Conservation (phyloP, 2,888 invertebrate genomes). For the Diloba caeruleocephala region DNA sequence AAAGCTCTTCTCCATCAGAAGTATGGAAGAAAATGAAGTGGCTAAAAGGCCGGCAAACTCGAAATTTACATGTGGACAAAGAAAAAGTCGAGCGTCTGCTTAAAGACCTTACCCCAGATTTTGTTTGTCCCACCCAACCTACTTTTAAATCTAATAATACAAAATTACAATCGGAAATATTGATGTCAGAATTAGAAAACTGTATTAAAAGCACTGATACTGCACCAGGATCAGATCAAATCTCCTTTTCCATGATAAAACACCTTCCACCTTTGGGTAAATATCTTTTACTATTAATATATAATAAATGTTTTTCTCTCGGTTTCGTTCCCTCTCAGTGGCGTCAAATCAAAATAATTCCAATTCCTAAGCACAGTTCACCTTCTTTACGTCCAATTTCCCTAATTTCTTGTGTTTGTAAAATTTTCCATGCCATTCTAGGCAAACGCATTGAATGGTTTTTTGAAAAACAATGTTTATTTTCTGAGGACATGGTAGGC, state of each 20-base stretch:
- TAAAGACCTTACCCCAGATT: neutral
- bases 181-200: neutral
- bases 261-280: neutral
- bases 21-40: conserved; percentile 7
- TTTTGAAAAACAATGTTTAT: conserved; percentile 3
- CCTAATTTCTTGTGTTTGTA: conserved; percentile 12
- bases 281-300: neutral
- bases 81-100: neutral
- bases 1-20: neutral
- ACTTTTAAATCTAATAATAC: neutral
- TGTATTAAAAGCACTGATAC: conserved; percentile 1
- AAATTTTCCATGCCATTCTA: conserved; percentile 11
- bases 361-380: conserved; percentile 2
- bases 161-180: neutral
- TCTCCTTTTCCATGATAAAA: neutral
- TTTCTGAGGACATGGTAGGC: neutral
- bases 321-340: conserved; percentile 7
- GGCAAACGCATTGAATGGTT: conserved; percentile 9
- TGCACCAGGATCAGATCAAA: neutral
- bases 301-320: conserved; percentile 2
- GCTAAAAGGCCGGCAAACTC: neutral
- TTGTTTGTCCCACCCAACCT: conserved; percentile 1
- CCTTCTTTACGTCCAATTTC: conserved; percentile 6
- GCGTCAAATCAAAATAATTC: conserved; percentile 3
- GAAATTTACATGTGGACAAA: neutral